Percentiles rank a stretch among this genome's conserved stretches.
These are phyloP conservation scores for Gallinago solitaria DNA, from an alignment of 2,797 vertebrate species.

Conservation along the genomic window DNA sequence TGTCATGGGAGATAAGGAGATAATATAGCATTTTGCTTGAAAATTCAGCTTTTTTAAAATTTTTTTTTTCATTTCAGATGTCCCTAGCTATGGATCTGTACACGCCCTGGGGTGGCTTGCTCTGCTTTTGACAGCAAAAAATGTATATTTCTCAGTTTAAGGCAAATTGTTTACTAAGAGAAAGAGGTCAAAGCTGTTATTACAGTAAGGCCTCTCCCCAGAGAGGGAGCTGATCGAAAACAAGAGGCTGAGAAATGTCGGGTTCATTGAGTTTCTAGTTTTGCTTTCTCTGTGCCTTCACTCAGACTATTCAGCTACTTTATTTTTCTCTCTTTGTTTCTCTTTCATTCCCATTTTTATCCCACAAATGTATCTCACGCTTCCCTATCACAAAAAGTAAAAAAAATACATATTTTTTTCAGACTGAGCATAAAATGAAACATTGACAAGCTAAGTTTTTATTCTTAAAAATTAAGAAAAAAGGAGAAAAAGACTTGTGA, in stretches of 20 bases:
- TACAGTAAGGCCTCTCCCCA: neutral
- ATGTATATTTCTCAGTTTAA: neutral
- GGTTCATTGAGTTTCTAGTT: neutral
- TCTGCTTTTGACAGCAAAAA: neutral
- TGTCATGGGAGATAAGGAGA: neutral
- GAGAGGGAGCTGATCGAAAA: neutral
- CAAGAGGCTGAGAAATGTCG: neutral
- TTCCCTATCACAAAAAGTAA: neutral
- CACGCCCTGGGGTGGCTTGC: neutral
- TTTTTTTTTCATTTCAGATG: neutral
- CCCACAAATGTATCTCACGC: neutral
- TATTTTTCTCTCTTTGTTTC: neutral
- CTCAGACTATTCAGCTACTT: neutral
- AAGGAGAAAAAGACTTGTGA: accelerated
- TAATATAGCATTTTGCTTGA: accelerated
- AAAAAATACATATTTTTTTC: neutral
- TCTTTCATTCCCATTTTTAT: neutral
- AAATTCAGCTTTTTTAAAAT: neutral
- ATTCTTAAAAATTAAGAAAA: neutral
- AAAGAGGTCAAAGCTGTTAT: neutral
- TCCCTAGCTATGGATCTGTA: neutral
- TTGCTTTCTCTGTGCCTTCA: neutral
- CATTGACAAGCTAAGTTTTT: neutral
- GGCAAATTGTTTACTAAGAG: conserved; percentile 4
- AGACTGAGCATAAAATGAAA: neutral